Percentiles rank a stretch among this genome's conserved stretches.
Evolutionary conservation across 2,888 invertebrate genomes (phyloP).

Genomic region (Polietes domitor): DNA sequence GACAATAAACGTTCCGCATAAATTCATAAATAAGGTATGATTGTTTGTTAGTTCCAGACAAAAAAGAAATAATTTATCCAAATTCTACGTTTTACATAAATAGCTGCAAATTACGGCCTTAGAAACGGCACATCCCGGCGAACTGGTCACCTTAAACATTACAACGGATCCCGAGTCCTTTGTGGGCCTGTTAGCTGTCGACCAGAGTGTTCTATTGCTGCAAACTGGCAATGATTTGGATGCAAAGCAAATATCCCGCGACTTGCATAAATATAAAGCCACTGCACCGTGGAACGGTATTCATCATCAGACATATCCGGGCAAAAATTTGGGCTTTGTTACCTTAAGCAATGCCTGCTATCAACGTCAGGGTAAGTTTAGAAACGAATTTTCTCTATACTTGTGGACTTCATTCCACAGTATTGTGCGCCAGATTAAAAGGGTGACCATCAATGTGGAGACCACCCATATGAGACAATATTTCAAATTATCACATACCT

Average conservation of each 20-base stretch:
- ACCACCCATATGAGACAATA: no score
- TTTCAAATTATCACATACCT: no score
- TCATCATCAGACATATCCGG: slow-evolving; percentile 70
- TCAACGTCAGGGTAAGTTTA: background rate
- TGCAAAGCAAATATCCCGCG: slow-evolving; percentile 83
- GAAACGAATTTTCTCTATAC: no score
- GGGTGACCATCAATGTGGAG: no score
- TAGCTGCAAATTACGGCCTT: slow-evolving; percentile 78
- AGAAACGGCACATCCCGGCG: slow-evolving; percentile 87
- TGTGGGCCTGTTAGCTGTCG: slow-evolving; percentile 91
- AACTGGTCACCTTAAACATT: slow-evolving; percentile 85
- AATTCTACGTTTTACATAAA: slow-evolving; percentile 83
- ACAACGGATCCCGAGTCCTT: slow-evolving; percentile 92
- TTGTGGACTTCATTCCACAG: no score
- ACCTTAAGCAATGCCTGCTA: slow-evolving; percentile 75
- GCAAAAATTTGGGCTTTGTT: slow-evolving; percentile 73
- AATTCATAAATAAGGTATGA: slow-evolving; percentile 8
- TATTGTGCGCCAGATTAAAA: no score
- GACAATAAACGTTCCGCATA: background rate
- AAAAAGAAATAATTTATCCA: no score
- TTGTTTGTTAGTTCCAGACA: no score
- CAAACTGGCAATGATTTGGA: slow-evolving; percentile 82
- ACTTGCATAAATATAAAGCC: slow-evolving; percentile 84
- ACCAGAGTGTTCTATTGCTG: slow-evolving; percentile 89
- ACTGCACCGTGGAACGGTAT: slow-evolving; percentile 73